Evolutionary conservation across 2,113 vertebrate species (phyloP), one percentile per base, ranked within the genome.

Genomic region (Parus major): DNA sequence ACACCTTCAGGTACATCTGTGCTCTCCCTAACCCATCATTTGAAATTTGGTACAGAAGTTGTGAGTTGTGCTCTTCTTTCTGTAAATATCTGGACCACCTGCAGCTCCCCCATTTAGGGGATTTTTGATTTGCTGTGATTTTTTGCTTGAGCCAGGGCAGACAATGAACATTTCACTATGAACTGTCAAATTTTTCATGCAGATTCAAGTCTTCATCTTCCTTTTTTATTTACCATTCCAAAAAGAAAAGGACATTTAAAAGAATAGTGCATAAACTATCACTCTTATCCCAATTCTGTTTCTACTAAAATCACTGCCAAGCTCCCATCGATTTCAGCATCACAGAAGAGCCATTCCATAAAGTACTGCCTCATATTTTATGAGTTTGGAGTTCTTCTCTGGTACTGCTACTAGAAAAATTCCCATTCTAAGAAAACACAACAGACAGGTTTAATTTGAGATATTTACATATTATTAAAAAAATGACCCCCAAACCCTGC

Each of bases 1-100:
- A 98, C 97, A 97, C 96, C 96, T 97, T 94, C 69, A 97, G 92
- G 97, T 95, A 96, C 97, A 80, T 97, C 50, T 95, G 96, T 95
- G 96, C 81, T 92, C 88, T 97, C 91, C 94, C 95, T 88, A 97
- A 95, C 96, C 92, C 90, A 96, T 76, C 29, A 92, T 35, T 3
- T 94, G 64, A 81, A 80, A 93, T 81, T 47, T 20, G 55, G 42
- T 70, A 49, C 53, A 86, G 25, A 70, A 83, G 95, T 98, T 98
- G 97, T 86, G 49, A 50, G 98, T 97, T 96, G 92, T 96, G 96
- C 97, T 98, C 96, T 96, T 93, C 90, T 88, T 94, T 68, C 94
- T 68, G 35, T 60, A 68, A 75, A 87, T 63, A 56, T 7, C 36
- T 2, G 56, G 31, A 72, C 16, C 36, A 46, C 17, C 33, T 60